A percentile compares a stretch with the other conserved stretches of the same genome.
These are phyloP conservation scores for Numenius phaeopus DNA, from an alignment of 2,797 vertebrate species.

Conservation along the genomic window DNA sequence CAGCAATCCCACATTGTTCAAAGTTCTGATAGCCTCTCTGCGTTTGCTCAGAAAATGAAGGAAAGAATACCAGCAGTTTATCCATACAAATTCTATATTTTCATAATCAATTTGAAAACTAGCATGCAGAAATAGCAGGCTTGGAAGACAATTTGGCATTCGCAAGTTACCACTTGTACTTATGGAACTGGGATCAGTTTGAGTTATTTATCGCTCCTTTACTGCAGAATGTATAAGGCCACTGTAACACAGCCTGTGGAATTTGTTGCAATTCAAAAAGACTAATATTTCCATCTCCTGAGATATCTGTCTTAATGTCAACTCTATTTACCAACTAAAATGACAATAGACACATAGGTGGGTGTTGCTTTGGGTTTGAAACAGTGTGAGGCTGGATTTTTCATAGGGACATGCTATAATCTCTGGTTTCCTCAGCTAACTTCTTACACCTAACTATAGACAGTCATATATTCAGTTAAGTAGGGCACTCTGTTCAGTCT, in stretches of 20 bases:
- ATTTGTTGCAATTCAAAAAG: not conserved
- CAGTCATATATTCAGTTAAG: not conserved
- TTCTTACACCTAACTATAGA: not conserved
- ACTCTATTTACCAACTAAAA: not conserved
- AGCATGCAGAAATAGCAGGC: not conserved
- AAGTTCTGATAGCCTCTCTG: not conserved
- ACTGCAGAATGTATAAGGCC: not conserved
- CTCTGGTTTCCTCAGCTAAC: not conserved
- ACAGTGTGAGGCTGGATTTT: not conserved
- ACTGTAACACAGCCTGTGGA: not conserved
- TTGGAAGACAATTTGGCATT: not conserved
- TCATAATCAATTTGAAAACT: not conserved
- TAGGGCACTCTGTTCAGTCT: not conserved
- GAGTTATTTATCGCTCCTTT: not conserved
- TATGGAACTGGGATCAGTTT: not conserved
- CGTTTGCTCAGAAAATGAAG: not conserved
- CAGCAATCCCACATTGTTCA: not conserved
- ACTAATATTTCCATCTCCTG: not conserved
- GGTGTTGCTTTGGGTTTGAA: constrained; percentile 11
- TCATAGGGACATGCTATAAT: not conserved
- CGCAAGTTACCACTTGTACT: not conserved
- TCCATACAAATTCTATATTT: not conserved
- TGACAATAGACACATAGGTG: not conserved
- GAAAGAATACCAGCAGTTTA: not conserved
- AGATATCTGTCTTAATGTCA: not conserved